Conservation (phyloP, 2,797 vertebrate genomes). For the Simalia tracyae region DNA sequence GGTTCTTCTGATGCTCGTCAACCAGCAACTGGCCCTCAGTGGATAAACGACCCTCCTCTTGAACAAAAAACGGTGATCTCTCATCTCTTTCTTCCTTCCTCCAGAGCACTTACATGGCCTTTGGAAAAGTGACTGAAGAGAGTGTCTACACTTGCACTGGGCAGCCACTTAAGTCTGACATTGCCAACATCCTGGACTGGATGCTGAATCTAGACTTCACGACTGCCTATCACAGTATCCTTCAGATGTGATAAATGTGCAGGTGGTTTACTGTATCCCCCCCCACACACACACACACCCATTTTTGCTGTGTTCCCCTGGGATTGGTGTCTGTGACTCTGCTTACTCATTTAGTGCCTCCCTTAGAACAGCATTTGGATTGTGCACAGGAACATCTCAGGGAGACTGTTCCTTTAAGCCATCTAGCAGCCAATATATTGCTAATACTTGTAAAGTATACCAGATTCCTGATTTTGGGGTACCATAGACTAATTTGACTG, state of each 20-base stretch:
- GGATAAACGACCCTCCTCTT: background rate
- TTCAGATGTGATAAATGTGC: constrained; percentile 30
- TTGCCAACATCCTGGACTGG: constrained; percentile 97
- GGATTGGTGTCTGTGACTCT: too few relatives aligned
- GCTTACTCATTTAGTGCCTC: background rate
- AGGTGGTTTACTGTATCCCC: background rate
- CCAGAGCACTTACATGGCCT: constrained; percentile 96
- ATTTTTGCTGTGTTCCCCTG: too few relatives aligned
- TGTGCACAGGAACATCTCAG: background rate
- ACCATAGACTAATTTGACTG: too few relatives aligned
- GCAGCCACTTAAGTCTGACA: constrained; percentile 92
- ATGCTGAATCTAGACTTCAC: constrained; percentile 95
- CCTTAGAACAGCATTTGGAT: background rate
- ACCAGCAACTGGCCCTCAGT: background rate
- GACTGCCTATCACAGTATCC: constrained; percentile 91
- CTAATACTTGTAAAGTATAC: background rate
- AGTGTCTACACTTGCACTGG: constrained; percentile 96
- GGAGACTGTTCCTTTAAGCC: background rate
- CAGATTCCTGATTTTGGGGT: too few relatives aligned
- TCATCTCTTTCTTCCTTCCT: constrained; percentile 30
- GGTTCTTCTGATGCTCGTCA: background rate
- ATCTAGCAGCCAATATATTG: background rate
- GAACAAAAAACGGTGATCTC: background rate
- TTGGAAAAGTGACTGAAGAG: constrained; percentile 89
- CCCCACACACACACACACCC: too few relatives aligned